Percentiles rank a stretch among this genome's conserved stretches.
Evolutionary conservation across 2,888 invertebrate genomes (phyloP).

Genomic region (Drosophila hamatofila): DNA sequence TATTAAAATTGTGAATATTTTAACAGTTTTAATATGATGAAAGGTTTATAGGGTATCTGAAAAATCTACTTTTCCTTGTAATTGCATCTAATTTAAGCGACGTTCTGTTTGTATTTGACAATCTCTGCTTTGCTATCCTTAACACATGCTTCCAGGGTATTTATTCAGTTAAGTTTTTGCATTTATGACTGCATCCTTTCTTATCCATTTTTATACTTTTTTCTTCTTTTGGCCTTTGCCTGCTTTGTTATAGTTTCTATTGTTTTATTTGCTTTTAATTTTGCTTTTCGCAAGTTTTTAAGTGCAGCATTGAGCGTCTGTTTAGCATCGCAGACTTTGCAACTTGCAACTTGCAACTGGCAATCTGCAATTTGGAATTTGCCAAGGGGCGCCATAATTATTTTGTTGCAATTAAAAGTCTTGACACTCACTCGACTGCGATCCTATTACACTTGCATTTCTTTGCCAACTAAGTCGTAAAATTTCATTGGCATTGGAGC

Average conservation of each 20-base stretch:
- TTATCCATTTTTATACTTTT: slow-evolving; percentile 23
- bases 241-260: slow-evolving; percentile 59
- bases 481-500: slow-evolving; percentile 55
- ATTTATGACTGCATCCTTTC: neutral
- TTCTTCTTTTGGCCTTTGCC: slow-evolving; percentile 23
- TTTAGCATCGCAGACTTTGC: slow-evolving; percentile 55
- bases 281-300: slow-evolving; percentile 62
- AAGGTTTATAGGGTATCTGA: too few species aligned
- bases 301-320: slow-evolving; percentile 67
- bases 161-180: neutral
- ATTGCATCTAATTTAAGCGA: neutral
- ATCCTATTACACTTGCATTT: slow-evolving; percentile 31
- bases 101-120: neutral
- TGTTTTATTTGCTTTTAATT: slow-evolving; percentile 78
- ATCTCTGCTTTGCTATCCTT: too few species aligned
- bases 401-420: slow-evolving; percentile 79
- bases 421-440: slow-evolving; percentile 61
- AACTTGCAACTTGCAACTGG: slow-evolving; percentile 30
- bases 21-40: neutral
- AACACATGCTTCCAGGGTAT: slow-evolving; percentile 8
- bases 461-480: slow-evolving; percentile 39
- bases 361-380: slow-evolving; percentile 66
- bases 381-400: slow-evolving; percentile 74
- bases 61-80: neutral
- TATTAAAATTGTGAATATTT: too few species aligned